Conservation (phyloP, 2,888 invertebrate genomes). For the Megaustenia siamemsis region DNA sequence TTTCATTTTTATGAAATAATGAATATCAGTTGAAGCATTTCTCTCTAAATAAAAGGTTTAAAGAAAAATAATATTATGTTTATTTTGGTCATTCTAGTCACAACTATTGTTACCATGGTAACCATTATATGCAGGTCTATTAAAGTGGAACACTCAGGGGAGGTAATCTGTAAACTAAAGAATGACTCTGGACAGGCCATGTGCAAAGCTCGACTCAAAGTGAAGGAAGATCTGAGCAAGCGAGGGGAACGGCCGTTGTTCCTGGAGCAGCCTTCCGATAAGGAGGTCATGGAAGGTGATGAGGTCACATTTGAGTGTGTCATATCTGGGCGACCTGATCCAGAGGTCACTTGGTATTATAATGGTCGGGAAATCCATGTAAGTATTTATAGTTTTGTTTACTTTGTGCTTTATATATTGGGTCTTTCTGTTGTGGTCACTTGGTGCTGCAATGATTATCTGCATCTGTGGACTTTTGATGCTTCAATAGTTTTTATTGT, state of each 20-base stretch:
- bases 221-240: conserved; percentile 68
- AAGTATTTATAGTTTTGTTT: conserved; percentile 46
- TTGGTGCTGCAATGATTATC: too few species aligned
- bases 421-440: too few species aligned
- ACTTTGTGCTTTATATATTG: too few species aligned
- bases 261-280: conserved; percentile 68
- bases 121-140: conserved; percentile 46
- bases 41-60: too few species aligned
- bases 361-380: conserved; percentile 66
- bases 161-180: conserved; percentile 60
- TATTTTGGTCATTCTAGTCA: neutral
- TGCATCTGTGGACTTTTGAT: too few species aligned
- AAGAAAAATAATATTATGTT: too few species aligned
- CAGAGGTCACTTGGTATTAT: conserved; percentile 77
- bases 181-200: conserved; percentile 72
- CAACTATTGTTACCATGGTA: neutral
- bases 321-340: conserved; percentile 76
- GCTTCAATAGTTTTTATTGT: too few species aligned
- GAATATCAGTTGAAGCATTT: too few species aligned
- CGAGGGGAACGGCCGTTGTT: conserved; percentile 66
- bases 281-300: conserved; percentile 66
- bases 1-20: too few species aligned
- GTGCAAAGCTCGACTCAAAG: conserved; percentile 70
- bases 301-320: conserved; percentile 75
- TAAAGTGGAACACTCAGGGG: conserved; percentile 59